These are phyloP conservation scores for Paradoxurus hermaphroditus DNA, from an alignment of 2,113 vertebrate species.

Conservation along the genomic window DNA sequence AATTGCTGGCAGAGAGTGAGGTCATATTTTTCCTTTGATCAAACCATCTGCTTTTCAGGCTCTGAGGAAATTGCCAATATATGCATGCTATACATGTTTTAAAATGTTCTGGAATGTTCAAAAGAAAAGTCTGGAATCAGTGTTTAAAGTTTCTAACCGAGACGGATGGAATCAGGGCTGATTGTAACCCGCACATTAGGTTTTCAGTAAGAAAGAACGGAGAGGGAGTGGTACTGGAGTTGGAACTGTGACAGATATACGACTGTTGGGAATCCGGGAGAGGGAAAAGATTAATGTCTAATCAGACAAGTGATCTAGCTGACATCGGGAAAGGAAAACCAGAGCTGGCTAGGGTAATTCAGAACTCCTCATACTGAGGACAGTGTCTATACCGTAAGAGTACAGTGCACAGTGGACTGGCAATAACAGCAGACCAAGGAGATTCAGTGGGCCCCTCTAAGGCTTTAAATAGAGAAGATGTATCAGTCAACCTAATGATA, in stretches of 20 bases:
- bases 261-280: not conserved
- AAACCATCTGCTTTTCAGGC: not conserved
- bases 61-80: not conserved
- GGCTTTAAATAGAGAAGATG: not conserved
- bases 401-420: not conserved
- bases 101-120: constrained; percentile 12
- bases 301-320: not conserved
- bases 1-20: not conserved
- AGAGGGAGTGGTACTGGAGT: not conserved
- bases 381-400: not conserved
- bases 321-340: not conserved
- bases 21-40: constrained; percentile 49
- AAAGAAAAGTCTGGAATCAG: not conserved
- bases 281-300: not conserved
- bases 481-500: not conserved
- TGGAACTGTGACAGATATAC: not conserved
- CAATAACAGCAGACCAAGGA: not conserved
- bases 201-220: not conserved
- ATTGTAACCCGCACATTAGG: not conserved
- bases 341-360: not conserved
- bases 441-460: not conserved
- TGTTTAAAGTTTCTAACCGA: not conserved
- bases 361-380: not conserved
- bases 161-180: not conserved
- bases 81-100: not conserved